Base-by-base conservation (phyloP, 2,888 invertebrate genomes). In the Brachylomia viminalis region DNA sequence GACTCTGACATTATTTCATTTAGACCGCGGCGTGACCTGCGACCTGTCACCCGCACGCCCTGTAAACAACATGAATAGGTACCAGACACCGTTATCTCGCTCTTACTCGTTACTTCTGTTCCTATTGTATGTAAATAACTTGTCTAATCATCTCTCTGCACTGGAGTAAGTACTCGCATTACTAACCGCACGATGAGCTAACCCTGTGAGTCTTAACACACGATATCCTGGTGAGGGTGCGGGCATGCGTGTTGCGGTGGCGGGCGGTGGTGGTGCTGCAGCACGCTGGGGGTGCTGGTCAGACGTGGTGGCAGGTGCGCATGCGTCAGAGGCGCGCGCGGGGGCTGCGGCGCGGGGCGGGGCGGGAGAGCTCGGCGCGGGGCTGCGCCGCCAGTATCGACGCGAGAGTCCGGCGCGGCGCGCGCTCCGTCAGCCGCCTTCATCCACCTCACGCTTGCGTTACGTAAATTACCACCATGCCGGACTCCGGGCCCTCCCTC, bases 321-420 rank as follows among this genome's bases (percentile, higher is more conserved):
- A 84, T 86, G 80, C 83, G 88, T 79, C 73, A 72, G 84, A n/a
- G 86, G 83, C 83, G 86, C 84, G 85, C 64, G 82, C n/a, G 82
- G 78, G 84, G 81, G 83, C 74, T 82, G 89, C 72, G 90, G 81
- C 86, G 88, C 77, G 87, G 78, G 80, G 86, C 75, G 83, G 84
- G 84, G 87, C 85, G 73, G 91, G 87, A 87, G 87, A 89, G 91
- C 88, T 86, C 89, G 87, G 92, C 87, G 92, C 92, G 91, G 93
- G 91, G 93, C 93, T 91, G 94, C 93, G 93, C 91, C 89, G 93
- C 91, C 94, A 95, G 95, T 96, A 96, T 96, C 95, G 97, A 97
- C 96, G 96, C 96, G 95, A 95, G 94, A 94, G 95, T 95, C 96
- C 95, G 96, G 94, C 96, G 97, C 96, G 95, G 94, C 94, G 95